Base-by-base conservation (phyloP, 1,140 invertebrate species). In the Pachyrhynchus sulphureomaculatus region DNA sequence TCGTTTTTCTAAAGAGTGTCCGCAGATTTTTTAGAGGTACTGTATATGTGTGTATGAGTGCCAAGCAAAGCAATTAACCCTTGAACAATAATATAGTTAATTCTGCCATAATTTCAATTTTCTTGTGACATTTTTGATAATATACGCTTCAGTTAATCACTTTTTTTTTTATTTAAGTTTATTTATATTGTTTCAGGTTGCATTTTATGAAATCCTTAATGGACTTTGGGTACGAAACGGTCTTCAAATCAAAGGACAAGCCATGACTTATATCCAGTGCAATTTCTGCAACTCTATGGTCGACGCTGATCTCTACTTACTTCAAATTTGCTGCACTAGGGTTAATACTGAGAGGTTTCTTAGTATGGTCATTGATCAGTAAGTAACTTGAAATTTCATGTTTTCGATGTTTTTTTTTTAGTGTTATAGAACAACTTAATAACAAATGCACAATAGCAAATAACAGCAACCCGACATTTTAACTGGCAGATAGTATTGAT, bases 211-310 rank as follows among this genome's bases (percentile, higher is more conserved):
- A 82, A 96, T 98, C 67, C 80, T 95, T 42, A 89, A 89, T 68
- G 92, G 92, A 10, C 84, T 97, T 69, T 98, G 96, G 96, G 92
- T 98, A 21, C 83, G 95, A 49, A 98, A 98, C 80, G 96, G 96
- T 0, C 81, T 97, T 0, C 96, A 98, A 82, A 98, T 98, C 66
- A 95, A 95, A 78, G 95, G 95, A 10, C 95, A 98, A 80, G 95
- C 95, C 4, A 98, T 98, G 93, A 98, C 96, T 15, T 99, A 98
- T 74, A 94, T 98, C 65, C 96, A 98, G 76, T 95, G 93, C 59
- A 96, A 98, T 79, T 98, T 98, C 79, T 97, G 94, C 79, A 97
- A 96, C 77, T 97, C 95, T 1, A 96, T 98, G 91, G 91, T 96
- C 0, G 96, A 98, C 79, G 91, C 95, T 69, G 96, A 98, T 81